Evolutionary conservation across 2,113 vertebrate genomes (phyloP), one percentile per base, ranked within the genome.

Genomic region (Zapus hudsonius): DNA sequence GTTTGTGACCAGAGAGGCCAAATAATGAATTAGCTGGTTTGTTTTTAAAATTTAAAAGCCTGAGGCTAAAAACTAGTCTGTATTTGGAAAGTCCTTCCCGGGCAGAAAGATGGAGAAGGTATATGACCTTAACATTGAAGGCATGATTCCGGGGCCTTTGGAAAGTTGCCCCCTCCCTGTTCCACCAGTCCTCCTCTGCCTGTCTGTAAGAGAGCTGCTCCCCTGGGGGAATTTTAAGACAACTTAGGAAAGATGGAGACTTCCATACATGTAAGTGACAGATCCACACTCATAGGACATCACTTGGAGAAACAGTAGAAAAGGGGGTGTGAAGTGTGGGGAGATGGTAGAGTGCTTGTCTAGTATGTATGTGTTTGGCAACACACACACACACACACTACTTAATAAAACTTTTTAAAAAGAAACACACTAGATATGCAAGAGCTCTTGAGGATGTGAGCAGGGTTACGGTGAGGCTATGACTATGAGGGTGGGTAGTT

Each of bases 11-110:
- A 52, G 12, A 52, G 52, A 12, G 44, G 7, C 61, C 86, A 89
- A 80, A 79, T 84, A 76, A 72, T 66, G 57, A 70, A 55, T 87
- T 42, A 63, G 36, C 20, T 27, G 61, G 23, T 20, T 88, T 76
- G 84, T 91, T 89, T 8, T 38, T 13, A 75, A 67, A n/a, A 25
- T 78, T 89, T 72, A 81, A 87, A 15, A 64, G n/a, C 82, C 63
- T 52, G 69, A 86, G 92, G 23, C 29, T 87, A 64, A 67, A 73
- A 73, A 29, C 84, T 92, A 36, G 33, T 55, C 66, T 72, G 8
- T 13, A 38, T 40, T n/a, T 88, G 89, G 42, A 92, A 93, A 72
- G 79, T 44, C 23, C 74, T 88, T 85, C 20, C 52, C 27, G 80
- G 67, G 42, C 5, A 79, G 81, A 86, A 25, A 9, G 33, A 27